Evolutionary conservation across 2,113 vertebrate genomes (phyloP).

Genomic region (Dermatemys mawii): DNA sequence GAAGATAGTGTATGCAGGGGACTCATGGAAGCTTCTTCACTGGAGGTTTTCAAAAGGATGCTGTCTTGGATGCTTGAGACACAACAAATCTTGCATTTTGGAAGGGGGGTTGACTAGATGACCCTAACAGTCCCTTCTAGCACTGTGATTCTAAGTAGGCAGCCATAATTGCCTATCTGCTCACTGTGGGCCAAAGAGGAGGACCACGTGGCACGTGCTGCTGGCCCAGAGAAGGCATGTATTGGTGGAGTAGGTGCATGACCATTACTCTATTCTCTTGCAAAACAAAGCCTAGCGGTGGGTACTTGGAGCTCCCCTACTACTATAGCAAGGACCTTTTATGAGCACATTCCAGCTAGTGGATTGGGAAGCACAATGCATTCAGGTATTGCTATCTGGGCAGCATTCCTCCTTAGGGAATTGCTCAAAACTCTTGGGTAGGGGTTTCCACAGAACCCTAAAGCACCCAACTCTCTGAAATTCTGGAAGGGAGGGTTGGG

Average conservation of each 20-base stretch:
- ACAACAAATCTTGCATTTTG: background rate
- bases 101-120: background rate
- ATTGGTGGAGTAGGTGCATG: rapidly evolving
- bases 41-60: background rate
- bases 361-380: rapidly evolving
- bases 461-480: background rate
- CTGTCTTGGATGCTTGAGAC: background rate
- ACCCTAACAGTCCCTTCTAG: background rate
- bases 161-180: background rate
- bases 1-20: rapidly evolving
- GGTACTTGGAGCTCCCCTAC: background rate
- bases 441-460: background rate
- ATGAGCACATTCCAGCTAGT: rapidly evolving
- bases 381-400: background rate
- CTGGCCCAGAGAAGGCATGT: rapidly evolving
- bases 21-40: background rate
- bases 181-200: background rate
- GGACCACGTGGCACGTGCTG: background rate
- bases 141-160: background rate
- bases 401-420: background rate
- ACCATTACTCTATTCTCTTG: background rate
- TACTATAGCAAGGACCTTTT: rapidly evolving
- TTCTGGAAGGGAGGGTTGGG: background rate
- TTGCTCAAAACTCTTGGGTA: background rate
- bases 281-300: background rate